Evolutionary conservation across 2,113 vertebrate species (phyloP).

Genomic region (Haemorhous mexicanus): DNA sequence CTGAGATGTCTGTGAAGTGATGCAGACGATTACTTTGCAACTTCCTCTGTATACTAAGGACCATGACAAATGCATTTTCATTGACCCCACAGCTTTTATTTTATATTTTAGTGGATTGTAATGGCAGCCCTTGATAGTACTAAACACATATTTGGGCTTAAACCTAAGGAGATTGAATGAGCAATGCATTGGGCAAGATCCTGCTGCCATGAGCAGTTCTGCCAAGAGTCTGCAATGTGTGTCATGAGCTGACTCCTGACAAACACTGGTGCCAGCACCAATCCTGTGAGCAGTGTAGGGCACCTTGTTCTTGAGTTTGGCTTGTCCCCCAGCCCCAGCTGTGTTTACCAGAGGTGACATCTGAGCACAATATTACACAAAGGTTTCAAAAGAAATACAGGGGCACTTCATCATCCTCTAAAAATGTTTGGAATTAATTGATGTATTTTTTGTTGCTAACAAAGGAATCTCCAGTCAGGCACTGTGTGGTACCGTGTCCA

Average conservation of each 20-base stretch:
- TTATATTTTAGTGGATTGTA: background rate
- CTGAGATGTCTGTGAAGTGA: background rate
- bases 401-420: background rate
- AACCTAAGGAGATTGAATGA: background rate
- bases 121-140: fast-evolving
- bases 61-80: background rate
- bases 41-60: background rate
- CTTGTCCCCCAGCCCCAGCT: background rate
- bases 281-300: fast-evolving
- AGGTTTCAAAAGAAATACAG: background rate
- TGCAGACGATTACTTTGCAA: background rate
- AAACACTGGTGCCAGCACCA: background rate
- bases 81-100: background rate
- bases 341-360: background rate
- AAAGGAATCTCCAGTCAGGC: background rate
- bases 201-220: background rate
- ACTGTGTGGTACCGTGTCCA: background rate
- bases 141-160: background rate
- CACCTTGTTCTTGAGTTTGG: background rate
- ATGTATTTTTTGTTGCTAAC: background rate
- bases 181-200: background rate
- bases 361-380: background rate
- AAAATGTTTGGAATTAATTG: background rate
- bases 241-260: background rate
- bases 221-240: background rate